A percentile compares a stretch with the other conserved stretches of the same genome.
phyloP scores from a whole-genome alignment of 2,113 vertebrate species.

The Pao palembangensis region DNA sequence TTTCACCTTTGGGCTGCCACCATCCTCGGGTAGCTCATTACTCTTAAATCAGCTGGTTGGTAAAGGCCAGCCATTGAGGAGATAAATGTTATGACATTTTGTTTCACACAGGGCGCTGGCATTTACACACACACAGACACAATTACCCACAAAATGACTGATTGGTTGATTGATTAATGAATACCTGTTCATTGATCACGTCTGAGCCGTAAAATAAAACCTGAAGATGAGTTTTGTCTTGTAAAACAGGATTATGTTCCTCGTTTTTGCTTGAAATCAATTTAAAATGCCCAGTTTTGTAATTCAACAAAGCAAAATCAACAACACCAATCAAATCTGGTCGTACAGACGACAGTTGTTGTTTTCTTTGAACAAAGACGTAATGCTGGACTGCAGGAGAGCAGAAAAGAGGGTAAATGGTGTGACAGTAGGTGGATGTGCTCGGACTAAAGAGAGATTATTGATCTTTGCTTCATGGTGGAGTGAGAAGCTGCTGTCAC shows the following conservation, averaged over 20 bases:
- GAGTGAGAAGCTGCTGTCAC: conserved; percentile 40
- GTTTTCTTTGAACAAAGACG: conserved; percentile 16
- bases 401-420: conserved; percentile 10
- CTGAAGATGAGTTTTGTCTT: too few species aligned
- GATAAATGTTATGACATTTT: conserved; percentile 23
- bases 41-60: conserved; percentile 34
- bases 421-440: conserved; percentile 33
- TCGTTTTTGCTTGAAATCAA: too few species aligned
- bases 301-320: too few species aligned
- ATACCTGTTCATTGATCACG: too few species aligned
- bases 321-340: not conserved
- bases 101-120: not conserved
- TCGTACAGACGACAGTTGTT: not conserved
- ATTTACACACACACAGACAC: not conserved
- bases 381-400: not conserved
- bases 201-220: too few species aligned
- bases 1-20: conserved; percentile 16
- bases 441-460: conserved; percentile 46
- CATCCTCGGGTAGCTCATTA: conserved; percentile 39
- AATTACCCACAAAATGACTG: not conserved
- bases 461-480: conserved; percentile 50
- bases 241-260: too few species aligned
- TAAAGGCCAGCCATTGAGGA: conserved; percentile 7
- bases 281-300: too few species aligned
- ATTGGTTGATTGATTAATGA: too few species aligned